Evolutionary conservation across 2,888 invertebrate species (phyloP).

Genomic region (Aproaerema taeniolella): DNA sequence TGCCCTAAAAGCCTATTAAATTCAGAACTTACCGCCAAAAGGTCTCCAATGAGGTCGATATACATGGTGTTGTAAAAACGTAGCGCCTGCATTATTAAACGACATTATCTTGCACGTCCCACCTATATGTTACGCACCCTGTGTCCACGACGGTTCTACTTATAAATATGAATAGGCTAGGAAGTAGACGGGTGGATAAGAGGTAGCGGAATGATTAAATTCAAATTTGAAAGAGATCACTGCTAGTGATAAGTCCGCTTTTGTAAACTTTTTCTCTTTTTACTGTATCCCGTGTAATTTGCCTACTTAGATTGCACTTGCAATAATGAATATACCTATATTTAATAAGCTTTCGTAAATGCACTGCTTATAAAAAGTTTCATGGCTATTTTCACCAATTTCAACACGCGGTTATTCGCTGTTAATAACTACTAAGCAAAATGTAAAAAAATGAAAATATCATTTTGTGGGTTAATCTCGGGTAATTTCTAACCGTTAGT

Average conservation of each 20-base stretch:
- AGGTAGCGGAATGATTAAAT: not conserved
- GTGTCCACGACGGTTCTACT: constrained; percentile 10
- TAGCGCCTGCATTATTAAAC: constrained; percentile 1
- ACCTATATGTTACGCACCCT: constrained; percentile 14
- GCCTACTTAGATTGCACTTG: not conserved
- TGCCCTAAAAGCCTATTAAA: too few species aligned
- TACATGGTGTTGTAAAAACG: constrained; percentile 3
- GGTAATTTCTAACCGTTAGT: too few species aligned
- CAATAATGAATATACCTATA: not conserved
- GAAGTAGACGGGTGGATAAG: not conserved
- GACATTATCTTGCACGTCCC: constrained; percentile 16
- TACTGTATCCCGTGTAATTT: not conserved
- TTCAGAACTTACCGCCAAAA: too few species aligned
- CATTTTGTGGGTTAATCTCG: not conserved
- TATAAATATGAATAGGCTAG: constrained; percentile 9
- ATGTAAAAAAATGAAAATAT: not conserved
- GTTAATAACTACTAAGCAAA: not conserved
- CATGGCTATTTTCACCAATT: not conserved
- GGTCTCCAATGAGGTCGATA: too few species aligned
- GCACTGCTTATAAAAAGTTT: not conserved
- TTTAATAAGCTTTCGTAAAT: not conserved
- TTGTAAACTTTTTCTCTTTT: too few species aligned
- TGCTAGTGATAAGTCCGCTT: too few species aligned
- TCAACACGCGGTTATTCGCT: not conserved
- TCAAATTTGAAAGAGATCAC: not conserved